Conservation (phyloP, 2,797 vertebrate species). For the Pipistrellus nathusii region DNA sequence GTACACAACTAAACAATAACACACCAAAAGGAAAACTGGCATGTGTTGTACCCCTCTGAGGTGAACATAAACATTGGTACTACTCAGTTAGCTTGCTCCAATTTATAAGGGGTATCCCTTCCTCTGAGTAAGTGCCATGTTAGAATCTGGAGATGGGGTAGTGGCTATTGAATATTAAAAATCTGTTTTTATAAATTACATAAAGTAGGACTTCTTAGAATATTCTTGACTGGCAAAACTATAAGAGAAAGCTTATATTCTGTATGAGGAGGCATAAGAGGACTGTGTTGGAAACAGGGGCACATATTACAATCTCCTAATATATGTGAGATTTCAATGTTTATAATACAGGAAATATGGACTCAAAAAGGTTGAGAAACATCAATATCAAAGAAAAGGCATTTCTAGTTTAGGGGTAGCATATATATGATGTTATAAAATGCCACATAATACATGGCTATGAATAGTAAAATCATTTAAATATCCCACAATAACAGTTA, state of each 20-base stretch:
- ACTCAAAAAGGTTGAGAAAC: constrained; percentile 33
- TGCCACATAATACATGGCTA: background rate
- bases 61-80: constrained; percentile 3
- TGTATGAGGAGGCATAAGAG: background rate
- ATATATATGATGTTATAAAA: constrained; percentile 54
- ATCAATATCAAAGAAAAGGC: constrained; percentile 33
- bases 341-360: constrained; percentile 36
- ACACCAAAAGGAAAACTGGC: constrained; percentile 27
- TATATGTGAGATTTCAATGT: constrained; percentile 39
- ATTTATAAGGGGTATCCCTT: background rate
- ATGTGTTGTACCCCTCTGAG: background rate
- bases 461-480: constrained; percentile 48
- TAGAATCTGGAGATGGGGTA: constrained; percentile 4
- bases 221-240: background rate
- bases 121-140: background rate
- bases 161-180: constrained; percentile 47
- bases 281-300: background rate
- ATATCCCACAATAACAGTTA: background rate
- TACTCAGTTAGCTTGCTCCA: constrained; percentile 40
- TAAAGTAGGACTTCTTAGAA: background rate
- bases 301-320: background rate
- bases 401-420: constrained; percentile 34
- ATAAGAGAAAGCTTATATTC: constrained; percentile 11
- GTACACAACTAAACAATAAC: background rate
- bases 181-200: constrained; percentile 21